Conservation (phyloP, 2,797 vertebrate genomes). For the Uromys caudimaculatus region DNA sequence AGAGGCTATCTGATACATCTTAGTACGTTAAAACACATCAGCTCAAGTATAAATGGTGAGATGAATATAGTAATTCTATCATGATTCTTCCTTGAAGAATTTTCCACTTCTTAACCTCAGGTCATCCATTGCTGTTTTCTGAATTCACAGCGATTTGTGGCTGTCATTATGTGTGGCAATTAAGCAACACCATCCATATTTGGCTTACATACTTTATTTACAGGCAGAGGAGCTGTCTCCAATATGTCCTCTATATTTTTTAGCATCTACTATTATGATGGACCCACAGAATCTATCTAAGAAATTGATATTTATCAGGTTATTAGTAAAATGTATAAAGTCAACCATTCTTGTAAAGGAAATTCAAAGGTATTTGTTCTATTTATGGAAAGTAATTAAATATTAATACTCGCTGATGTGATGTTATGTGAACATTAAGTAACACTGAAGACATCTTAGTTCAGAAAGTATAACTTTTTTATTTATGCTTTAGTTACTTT, state of each 20-base stretch:
- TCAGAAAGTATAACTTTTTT: background rate
- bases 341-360: background rate
- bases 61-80: background rate
- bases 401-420: background rate
- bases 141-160: background rate
- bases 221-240: background rate
- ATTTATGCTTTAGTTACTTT: background rate
- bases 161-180: background rate
- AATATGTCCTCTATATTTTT: background rate
- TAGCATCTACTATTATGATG: background rate
- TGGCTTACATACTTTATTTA: background rate
- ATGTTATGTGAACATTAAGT: background rate
- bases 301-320: background rate
- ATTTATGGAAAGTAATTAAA: background rate
- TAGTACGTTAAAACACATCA: background rate
- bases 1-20: background rate
- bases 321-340: background rate
- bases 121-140: background rate
- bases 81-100: background rate
- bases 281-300: background rate
- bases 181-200: background rate
- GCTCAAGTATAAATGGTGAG: background rate
- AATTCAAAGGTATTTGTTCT: background rate
- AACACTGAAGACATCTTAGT: background rate
- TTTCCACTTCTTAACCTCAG: background rate